These are phyloP conservation scores for Lacerta agilis DNA, from an alignment of 2,797 vertebrate species.

Conservation along the genomic window DNA sequence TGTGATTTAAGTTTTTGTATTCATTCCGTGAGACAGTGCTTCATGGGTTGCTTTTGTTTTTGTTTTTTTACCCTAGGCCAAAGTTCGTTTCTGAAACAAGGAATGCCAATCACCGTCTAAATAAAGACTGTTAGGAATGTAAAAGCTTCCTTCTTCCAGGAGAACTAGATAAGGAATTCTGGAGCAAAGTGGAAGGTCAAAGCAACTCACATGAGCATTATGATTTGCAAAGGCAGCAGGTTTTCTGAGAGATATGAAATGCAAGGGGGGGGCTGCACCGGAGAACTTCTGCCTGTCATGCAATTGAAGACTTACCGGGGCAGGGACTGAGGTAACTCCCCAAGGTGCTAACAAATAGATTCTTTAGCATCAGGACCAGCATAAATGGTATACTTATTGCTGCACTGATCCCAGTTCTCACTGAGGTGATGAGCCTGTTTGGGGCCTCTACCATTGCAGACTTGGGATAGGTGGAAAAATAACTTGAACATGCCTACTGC, in stretches of 20 bases:
- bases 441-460: background rate
- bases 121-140: background rate
- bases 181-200: background rate
- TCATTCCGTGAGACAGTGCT: background rate
- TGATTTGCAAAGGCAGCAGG: background rate
- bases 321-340: background rate
- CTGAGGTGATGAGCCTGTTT: background rate
- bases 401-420: background rate
- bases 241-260: background rate
- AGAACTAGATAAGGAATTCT: conserved; percentile 11
- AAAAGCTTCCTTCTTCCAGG: background rate
- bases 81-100: background rate
- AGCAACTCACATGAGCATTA: background rate
- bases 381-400: background rate
- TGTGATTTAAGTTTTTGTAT: background rate
- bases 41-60: background rate
- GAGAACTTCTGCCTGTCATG: background rate
- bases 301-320: background rate
- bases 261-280: background rate
- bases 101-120: rapidly evolving
- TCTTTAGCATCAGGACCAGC: background rate
- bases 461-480: background rate
- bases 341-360: background rate
- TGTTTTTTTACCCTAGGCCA: background rate
- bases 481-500: background rate